These are phyloP conservation scores for Leptobrachium leishanense DNA, from an alignment of 2,113 vertebrate genomes.

Conservation along the genomic window DNA sequence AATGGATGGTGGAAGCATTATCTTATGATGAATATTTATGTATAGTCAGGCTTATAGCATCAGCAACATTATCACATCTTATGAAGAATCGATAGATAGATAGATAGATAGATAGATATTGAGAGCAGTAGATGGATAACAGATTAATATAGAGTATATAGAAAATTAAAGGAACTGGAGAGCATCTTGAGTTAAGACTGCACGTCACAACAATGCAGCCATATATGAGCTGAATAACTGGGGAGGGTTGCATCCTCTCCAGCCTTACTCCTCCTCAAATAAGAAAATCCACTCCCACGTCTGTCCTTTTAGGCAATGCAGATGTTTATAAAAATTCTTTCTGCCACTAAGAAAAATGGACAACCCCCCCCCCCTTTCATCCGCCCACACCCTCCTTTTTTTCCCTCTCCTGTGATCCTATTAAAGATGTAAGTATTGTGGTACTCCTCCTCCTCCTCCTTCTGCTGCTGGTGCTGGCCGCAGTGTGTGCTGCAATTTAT, in stretches of 20 bases:
- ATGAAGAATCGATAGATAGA: too few species aligned
- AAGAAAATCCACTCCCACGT: slow-evolving; percentile 28
- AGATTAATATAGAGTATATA: too few species aligned
- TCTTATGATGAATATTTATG: too few species aligned
- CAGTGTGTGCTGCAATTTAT: slow-evolving; percentile 39
- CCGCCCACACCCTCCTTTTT: slow-evolving; percentile 31
- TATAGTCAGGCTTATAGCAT: too few species aligned
- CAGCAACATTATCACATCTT: too few species aligned
- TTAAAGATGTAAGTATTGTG: slow-evolving; percentile 8
- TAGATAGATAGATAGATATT: too few species aligned
- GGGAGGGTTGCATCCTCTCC: background rate
- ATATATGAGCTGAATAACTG: background rate
- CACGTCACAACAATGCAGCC: background rate
- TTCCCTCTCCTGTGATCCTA: slow-evolving; percentile 13
- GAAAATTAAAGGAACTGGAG: too few species aligned
- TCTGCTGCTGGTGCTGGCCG: slow-evolving; percentile 39
- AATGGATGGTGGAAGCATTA: too few species aligned
- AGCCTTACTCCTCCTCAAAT: background rate
- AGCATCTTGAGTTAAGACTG: background rate
- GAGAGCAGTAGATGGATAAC: too few species aligned
- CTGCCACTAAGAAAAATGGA: slow-evolving; percentile 49
- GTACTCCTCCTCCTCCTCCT: slow-evolving; percentile 40
- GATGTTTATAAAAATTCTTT: slow-evolving; percentile 50
- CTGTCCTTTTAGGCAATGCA: slow-evolving; percentile 41
- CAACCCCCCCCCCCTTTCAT: slow-evolving; percentile 21